These are phyloP conservation scores for Microplitis deprimator DNA, from an alignment of 2,888 invertebrate species.

Conservation along the genomic window DNA sequence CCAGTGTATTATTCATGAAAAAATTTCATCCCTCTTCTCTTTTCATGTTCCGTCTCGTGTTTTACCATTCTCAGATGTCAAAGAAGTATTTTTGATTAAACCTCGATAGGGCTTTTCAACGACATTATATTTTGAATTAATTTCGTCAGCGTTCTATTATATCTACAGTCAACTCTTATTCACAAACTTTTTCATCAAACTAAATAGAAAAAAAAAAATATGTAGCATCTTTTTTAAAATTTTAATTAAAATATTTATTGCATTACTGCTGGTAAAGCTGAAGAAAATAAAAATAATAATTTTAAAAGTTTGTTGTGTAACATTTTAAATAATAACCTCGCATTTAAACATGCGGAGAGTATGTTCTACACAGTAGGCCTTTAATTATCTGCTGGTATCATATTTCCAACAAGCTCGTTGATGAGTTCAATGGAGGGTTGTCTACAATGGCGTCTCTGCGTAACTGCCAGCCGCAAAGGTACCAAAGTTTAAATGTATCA, in stretches of 20 bases:
- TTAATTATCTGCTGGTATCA: slow-evolving; percentile 66
- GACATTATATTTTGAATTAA: not conserved
- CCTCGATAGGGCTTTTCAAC: not conserved
- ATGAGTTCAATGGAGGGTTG: slow-evolving; percentile 67
- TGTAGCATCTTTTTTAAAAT: not conserved
- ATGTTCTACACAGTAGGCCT: slow-evolving; percentile 55
- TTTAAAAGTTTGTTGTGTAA: no score
- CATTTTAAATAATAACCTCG: not conserved
- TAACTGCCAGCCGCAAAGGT: slow-evolving; percentile 48
- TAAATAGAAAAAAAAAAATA: not conserved
- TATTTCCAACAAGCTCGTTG: slow-evolving; percentile 62
- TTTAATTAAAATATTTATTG: not conserved
- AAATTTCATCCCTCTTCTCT: slow-evolving; percentile 13
- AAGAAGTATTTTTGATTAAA: slow-evolving; percentile 7
- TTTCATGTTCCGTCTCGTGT: not conserved
- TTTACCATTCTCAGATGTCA: slow-evolving; percentile 18
- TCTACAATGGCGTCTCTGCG: slow-evolving; percentile 49
- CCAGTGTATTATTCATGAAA: slow-evolving; percentile 37
- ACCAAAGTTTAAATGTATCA: slow-evolving; percentile 17
- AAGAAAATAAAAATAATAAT: not conserved
- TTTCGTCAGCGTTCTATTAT: not conserved
- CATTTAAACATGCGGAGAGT: not conserved
- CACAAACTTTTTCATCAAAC: not conserved
- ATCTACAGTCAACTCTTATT: not conserved
- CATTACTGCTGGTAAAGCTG: no score